A percentile compares a stretch with the other conserved stretches of the same genome.
Evolutionary conservation across 2,888 invertebrate genomes (phyloP).

Genomic region (Boloria euphrosyne): DNA sequence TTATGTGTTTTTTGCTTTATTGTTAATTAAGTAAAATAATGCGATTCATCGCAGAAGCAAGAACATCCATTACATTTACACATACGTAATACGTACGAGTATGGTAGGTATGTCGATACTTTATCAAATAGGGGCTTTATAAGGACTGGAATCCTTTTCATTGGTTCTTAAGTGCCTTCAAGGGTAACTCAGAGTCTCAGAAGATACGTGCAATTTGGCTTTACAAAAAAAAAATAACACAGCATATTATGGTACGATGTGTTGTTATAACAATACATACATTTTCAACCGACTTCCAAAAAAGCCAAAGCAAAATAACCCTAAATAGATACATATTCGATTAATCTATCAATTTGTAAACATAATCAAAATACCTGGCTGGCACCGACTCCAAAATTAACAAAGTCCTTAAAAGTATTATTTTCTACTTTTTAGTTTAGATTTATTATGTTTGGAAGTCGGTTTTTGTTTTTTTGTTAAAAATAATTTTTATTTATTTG

Average conservation of each 20-base stretch:
- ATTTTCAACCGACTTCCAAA: no score
- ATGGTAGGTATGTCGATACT: background rate
- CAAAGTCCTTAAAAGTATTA: no score
- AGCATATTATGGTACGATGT: background rate
- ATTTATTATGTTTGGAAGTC: no score
- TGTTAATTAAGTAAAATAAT: constrained; percentile 4
- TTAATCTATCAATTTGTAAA: no score
- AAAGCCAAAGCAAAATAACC: no score
- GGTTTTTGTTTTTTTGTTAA: no score
- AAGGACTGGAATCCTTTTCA: constrained; percentile 14
- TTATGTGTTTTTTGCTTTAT: background rate
- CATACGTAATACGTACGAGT: background rate
- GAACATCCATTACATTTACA: constrained; percentile 12
- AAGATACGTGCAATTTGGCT: background rate
- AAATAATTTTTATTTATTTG: no score
- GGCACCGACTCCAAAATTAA: no score
- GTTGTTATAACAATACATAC: no score
- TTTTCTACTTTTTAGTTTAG: no score
- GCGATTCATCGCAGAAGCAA: constrained; percentile 9
- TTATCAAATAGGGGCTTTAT: constrained; percentile 24
- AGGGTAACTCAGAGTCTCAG: constrained; percentile 1
- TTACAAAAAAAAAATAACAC: constrained; percentile 21
- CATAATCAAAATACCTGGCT: no score
- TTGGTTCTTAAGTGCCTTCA: constrained; percentile 25
- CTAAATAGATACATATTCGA: no score